phyloP scores from a whole-genome alignment of 2,888 invertebrate genomes.

The Sycophila texana region DNA sequence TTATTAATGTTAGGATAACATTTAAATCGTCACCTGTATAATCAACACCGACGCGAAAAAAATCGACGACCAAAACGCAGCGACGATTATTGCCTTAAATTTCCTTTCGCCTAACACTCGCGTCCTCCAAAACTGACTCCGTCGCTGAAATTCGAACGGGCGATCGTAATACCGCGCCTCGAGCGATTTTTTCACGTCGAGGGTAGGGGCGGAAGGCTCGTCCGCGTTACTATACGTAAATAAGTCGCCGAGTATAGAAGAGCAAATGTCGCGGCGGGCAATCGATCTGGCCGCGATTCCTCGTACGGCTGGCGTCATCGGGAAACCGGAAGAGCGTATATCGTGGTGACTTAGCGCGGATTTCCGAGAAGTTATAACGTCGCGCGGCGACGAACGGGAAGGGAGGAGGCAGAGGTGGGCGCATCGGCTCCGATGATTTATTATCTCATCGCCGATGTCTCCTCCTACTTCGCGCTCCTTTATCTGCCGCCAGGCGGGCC shows the following conservation, averaged over 20 bases:
- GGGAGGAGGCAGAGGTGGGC: neutral
- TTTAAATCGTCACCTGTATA: too few species aligned
- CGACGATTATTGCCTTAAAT: too few species aligned
- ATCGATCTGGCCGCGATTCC: conserved; percentile 26
- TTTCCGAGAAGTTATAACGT: conserved; percentile 29
- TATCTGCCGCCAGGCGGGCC: neutral
- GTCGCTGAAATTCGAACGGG: too few species aligned
- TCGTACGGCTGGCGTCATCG: neutral
- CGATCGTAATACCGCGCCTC: neutral
- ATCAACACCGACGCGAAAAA: too few species aligned
- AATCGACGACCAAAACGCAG: too few species aligned
- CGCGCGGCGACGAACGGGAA: neutral
- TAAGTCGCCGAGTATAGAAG: too few species aligned
- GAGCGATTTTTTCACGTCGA: too few species aligned
- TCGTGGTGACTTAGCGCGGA: conserved; percentile 23
- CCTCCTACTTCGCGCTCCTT: neutral
- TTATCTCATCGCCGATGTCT: conserved; percentile 18
- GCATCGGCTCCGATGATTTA: conserved; percentile 30
- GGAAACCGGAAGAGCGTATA: conserved; percentile 39
- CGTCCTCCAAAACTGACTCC: too few species aligned
- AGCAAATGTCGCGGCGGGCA: neutral
- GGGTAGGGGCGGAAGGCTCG: too few species aligned
- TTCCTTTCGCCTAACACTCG: too few species aligned
- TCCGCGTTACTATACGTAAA: too few species aligned
- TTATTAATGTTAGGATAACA: too few species aligned